These are phyloP conservation scores for Varanus komodoensis DNA, from an alignment of 2,113 vertebrate genomes.

Conservation along the genomic window DNA sequence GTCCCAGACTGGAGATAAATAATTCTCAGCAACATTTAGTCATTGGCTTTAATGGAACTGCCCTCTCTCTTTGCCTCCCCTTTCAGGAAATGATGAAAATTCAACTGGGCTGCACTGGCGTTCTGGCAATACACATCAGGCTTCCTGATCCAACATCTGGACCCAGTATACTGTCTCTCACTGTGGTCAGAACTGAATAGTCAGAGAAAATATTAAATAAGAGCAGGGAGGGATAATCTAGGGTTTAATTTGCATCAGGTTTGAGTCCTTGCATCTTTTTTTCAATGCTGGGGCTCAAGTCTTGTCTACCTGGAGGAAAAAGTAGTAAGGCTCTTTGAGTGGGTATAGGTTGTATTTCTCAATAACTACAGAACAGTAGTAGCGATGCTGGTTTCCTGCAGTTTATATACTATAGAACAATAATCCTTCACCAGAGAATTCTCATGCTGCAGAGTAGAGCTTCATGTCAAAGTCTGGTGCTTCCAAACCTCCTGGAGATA, in stretches of 20 bases:
- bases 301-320: not conserved
- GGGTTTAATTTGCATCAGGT: not conserved
- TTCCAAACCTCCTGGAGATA: not conserved
- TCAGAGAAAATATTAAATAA: too few species aligned
- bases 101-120: not conserved
- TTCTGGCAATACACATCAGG: not conserved
- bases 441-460: not conserved
- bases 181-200: too few species aligned
- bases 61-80: not conserved
- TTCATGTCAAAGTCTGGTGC: not conserved
- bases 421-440: not conserved
- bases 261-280: not conserved
- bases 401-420: not conserved
- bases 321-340: not conserved
- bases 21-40: conserved; percentile 28
- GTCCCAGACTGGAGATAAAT: not conserved
- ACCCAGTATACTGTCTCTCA: not conserved
- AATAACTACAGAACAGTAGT: not conserved
- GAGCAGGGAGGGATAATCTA: too few species aligned
- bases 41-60: conserved; percentile 19
- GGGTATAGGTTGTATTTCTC: not conserved
- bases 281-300: not conserved
- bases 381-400: too few species aligned
- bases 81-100: not conserved
- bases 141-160: not conserved